Evolutionary conservation across 2,888 invertebrate genomes (phyloP).

Genomic region (Platycheirus rosarum): DNA sequence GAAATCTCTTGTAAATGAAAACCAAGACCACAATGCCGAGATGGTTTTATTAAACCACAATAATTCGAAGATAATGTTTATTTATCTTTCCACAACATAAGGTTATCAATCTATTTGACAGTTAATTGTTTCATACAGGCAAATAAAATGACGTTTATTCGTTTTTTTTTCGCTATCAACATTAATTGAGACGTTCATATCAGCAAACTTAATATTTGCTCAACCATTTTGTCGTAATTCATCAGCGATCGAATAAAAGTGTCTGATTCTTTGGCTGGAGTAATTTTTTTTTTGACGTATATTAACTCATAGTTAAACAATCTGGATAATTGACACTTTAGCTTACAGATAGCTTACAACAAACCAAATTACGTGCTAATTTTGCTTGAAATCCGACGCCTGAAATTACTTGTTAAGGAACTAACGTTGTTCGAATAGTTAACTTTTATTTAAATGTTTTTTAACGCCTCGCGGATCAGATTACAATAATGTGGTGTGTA

Average conservation of each 20-base stretch:
- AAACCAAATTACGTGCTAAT: constrained; percentile 56
- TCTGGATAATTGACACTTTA: constrained; percentile 34
- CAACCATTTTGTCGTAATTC: not conserved
- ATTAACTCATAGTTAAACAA: not conserved
- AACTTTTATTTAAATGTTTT: constrained; percentile 39
- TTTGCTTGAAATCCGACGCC: constrained; percentile 46
- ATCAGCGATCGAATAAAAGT: not conserved
- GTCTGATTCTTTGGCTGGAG: not conserved
- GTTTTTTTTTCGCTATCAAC: constrained; percentile 19
- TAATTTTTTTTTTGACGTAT: constrained; percentile 19
- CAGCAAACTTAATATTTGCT: not conserved
- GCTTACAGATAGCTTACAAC: constrained; percentile 38
- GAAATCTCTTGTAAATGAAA: too few relatives aligned
- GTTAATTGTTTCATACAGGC: not conserved
- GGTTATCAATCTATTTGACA: constrained; percentile 25
- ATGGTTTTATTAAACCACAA: too few relatives aligned
- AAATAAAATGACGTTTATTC: constrained; percentile 10
- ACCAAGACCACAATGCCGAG: too few relatives aligned
- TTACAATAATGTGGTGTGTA: constrained; percentile 43
- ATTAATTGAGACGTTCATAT: constrained; percentile 6
- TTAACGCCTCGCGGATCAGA: constrained; percentile 16
- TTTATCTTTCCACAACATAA: constrained; percentile 15
- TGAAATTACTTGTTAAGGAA: constrained; percentile 1
- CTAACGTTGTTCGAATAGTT: constrained; percentile 1
- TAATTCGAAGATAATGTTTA: not conserved